Base-by-base conservation (phyloP, 2,113 vertebrate genomes). In the Pomatostomus ruficeps region DNA sequence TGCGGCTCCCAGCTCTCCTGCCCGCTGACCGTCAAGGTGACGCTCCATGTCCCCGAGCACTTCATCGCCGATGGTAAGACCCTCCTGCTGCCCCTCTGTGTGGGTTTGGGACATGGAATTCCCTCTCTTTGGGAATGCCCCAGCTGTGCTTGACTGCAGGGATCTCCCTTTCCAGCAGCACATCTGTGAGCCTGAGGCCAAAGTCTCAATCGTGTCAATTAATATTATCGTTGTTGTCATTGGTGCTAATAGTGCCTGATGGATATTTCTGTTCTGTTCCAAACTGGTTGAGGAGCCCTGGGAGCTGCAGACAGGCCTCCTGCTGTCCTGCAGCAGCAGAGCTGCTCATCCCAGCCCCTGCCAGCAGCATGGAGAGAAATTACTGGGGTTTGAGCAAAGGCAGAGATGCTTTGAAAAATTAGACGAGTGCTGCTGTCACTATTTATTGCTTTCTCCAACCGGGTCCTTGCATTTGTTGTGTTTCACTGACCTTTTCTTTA, bases 31-130 rank as follows among this genome's bases (percentile, higher is more conserved):
- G 99, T 99, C 97, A 99, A 99, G 98, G 99, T 99, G 96, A 99
- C 99, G 0, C 98, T 99, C 14, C 99, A 99, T 5, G 99, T 99
- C 51, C 99, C 99, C 0, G 99, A 99, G 92, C 99, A 99, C 97
- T 99, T 99, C 98, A 99, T 99, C 4, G 99, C 99, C 0, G 99
- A 99, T 7, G 99, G 99, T 99, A 98, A 99, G 99, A 93, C 13
- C 75, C 36, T 31, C 23, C 24, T 1, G 1, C 36, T 73, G 55
- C 18, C 40, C 7, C 43, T 16, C 23, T 0, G 8, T 3, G 1
- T 19, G 3, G 35, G 23, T 24, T 4, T 38, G 63, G 55, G 67
- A 65, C 7, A 0, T 3, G 22, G 29, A 28, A 5, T 15, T 38
- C 19, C 14, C 9, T 59, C 31, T 55, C 31, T 38, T 38, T 16